These are phyloP conservation scores for Cheumatopsyche charites DNA, from an alignment of 1,140 invertebrate genomes.

Conservation along the genomic window DNA sequence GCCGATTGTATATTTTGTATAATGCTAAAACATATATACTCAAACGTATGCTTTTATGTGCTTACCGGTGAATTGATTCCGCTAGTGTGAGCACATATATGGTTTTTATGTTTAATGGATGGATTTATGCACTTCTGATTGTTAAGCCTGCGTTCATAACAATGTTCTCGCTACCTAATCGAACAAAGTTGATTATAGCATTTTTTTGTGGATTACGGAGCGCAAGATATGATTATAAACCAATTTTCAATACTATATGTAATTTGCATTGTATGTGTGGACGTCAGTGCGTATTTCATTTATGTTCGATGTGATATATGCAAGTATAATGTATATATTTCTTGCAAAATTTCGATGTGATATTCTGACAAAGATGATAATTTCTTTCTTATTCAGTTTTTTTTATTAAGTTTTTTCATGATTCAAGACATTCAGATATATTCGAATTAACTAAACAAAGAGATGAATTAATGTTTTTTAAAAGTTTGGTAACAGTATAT, in stretches of 20 bases:
- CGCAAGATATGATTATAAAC: too few relatives aligned
- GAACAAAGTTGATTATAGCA: too few relatives aligned
- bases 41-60: background rate
- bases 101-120: background rate
- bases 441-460: too few relatives aligned
- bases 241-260: too few relatives aligned
- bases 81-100: background rate
- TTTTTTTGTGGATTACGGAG: background rate
- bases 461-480: too few relatives aligned
- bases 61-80: background rate
- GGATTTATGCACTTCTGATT: background rate
- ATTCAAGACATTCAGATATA: too few relatives aligned
- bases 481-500: too few relatives aligned
- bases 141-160: background rate
- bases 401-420: background rate
- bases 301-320: slow-evolving; percentile 1
- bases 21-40: slow-evolving; percentile 14
- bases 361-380: background rate
- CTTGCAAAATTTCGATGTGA: background rate
- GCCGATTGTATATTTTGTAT: slow-evolving; percentile 17
- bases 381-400: background rate
- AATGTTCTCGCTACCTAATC: too few relatives aligned
- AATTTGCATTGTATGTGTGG: too few relatives aligned
- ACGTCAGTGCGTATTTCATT: background rate
- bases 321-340: slow-evolving; percentile 2